A percentile compares a stretch with the other conserved stretches of the same genome.
Conservation (phyloP, 2,888 invertebrate genomes). For the Diaperis boleti region DNA sequence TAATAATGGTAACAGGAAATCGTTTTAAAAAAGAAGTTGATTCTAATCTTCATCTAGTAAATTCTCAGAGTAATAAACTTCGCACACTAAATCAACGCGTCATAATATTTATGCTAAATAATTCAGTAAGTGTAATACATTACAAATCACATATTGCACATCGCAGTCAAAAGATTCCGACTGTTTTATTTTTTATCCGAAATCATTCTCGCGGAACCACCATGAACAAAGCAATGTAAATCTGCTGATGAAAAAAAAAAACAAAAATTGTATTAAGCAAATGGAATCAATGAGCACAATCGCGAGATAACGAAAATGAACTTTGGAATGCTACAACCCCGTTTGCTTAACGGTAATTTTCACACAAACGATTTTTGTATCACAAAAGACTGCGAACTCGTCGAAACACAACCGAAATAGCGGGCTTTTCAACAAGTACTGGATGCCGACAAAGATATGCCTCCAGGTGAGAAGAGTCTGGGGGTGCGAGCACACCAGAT, state of each 20-base stretch:
- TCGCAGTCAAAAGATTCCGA: no score
- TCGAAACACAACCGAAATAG: slow-evolving; percentile 58
- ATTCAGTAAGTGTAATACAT: no score
- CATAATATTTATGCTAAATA: no score
- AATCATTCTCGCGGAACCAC: no score
- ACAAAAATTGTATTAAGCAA: slow-evolving; percentile 19
- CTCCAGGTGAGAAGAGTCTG: slow-evolving; percentile 52
- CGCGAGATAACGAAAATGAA: slow-evolving; percentile 11
- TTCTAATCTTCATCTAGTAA: no score
- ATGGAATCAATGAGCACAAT: slow-evolving; percentile 30
- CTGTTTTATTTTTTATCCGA: no score
- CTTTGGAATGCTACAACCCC: slow-evolving; percentile 36
- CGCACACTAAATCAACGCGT: no score
- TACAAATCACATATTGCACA: no score
- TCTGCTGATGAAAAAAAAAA: not conserved
- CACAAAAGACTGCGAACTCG: slow-evolving; percentile 16
- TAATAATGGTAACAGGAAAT: slow-evolving; percentile 1
- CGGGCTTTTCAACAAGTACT: slow-evolving; percentile 64
- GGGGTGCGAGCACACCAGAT: slow-evolving; percentile 66
- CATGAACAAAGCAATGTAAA: not conserved
- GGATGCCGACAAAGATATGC: slow-evolving; percentile 45
- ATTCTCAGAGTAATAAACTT: no score
- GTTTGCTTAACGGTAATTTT: slow-evolving; percentile 29
- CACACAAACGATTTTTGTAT: slow-evolving; percentile 16
- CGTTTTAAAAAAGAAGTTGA: no score